phyloP scores from a whole-genome alignment of 2,113 vertebrate species.

The Perca schrenkii region DNA sequence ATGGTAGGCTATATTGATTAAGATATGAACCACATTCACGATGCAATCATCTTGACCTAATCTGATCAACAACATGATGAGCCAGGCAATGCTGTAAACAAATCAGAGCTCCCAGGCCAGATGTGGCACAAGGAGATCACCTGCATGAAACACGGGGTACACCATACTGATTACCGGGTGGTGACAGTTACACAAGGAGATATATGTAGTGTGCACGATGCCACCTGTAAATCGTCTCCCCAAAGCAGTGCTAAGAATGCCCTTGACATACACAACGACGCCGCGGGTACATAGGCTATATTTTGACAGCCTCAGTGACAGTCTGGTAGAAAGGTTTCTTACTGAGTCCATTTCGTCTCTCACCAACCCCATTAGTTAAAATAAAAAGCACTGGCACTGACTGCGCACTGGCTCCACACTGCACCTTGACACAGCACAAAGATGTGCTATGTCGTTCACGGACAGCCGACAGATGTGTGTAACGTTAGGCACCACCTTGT shows the following conservation, averaged over 20 bases:
- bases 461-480: conserved; percentile 54
- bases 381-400: conserved; percentile 26
- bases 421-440: conserved; percentile 46
- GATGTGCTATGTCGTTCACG: conserved; percentile 45
- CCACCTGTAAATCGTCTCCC: conserved; percentile 70
- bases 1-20: background rate
- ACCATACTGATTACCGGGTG: background rate
- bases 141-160: background rate
- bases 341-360: background rate
- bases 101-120: conserved; percentile 40
- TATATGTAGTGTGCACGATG: conserved; percentile 1
- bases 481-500: conserved; percentile 12
- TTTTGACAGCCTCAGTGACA: conserved; percentile 29
- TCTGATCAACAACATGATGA: background rate
- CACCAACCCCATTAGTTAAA: background rate
- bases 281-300: background rate
- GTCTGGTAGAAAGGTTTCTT: background rate
- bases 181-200: conserved; percentile 17
- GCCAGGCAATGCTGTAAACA: conserved; percentile 28
- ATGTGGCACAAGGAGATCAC: conserved; percentile 56
- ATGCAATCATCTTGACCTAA: background rate
- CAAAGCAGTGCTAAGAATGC: conserved; percentile 36
- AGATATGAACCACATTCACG: background rate
- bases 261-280: conserved; percentile 59
- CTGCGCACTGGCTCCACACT: conserved; percentile 52